Conservation (phyloP, 2,797 vertebrate genomes). For the Pipistrellus kuhlii region DNA sequence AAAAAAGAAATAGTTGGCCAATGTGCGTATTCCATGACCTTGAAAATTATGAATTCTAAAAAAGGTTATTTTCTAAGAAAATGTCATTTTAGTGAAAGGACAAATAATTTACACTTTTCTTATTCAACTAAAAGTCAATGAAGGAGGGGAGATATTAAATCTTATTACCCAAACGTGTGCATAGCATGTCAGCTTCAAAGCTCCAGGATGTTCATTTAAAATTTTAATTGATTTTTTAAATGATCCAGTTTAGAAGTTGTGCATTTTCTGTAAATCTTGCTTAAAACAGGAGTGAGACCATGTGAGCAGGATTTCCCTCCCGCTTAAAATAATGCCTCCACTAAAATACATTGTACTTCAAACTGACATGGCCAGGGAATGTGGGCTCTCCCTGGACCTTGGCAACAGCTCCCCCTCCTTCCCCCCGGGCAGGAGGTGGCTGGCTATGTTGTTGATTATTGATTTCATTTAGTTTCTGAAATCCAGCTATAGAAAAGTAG, state of each 20-base stretch:
- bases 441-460: background rate
- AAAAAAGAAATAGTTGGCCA: background rate
- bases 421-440: background rate
- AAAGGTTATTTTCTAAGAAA: constrained; percentile 8
- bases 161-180: background rate
- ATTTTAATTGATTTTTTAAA: constrained; percentile 8
- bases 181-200: background rate
- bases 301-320: background rate
- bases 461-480: constrained; percentile 53
- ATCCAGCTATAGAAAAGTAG: constrained; percentile 17
- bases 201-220: background rate
- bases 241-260: background rate
- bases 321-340: background rate
- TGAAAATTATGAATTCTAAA: constrained; percentile 18
- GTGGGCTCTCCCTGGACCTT: background rate
- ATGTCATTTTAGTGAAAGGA: background rate
- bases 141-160: background rate
- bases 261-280: background rate
- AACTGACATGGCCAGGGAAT: background rate
- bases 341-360: constrained; percentile 12
- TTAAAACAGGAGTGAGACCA: constrained; percentile 18
- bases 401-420: background rate
- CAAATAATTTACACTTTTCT: background rate
- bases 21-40: background rate
- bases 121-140: background rate